A percentile compares a stretch with the other conserved stretches of the same genome.
These are phyloP conservation scores for Tragelaphus oryx DNA, from an alignment of 2,797 vertebrate genomes.

Conservation along the genomic window DNA sequence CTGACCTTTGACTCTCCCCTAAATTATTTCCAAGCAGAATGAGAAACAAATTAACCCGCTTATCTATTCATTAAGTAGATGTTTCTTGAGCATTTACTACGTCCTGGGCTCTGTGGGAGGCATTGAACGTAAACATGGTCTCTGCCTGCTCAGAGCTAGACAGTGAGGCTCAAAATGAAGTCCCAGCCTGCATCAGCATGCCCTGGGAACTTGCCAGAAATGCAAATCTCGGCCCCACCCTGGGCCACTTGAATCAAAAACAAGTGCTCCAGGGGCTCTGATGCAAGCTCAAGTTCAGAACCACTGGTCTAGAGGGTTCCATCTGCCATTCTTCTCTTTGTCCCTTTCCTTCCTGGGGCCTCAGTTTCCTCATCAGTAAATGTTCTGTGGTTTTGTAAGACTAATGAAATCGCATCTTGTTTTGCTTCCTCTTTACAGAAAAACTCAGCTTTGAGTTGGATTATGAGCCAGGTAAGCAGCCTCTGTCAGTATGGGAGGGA, in stretches of 20 bases:
- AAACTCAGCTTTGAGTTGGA: conserved; percentile 69
- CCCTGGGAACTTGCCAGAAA: not conserved
- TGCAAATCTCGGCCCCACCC: not conserved
- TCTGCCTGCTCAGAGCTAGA: not conserved
- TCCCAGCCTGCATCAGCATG: not conserved
- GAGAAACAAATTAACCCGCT: not conserved
- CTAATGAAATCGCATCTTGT: not conserved
- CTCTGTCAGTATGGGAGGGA: not conserved
- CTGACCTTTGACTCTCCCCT: not conserved
- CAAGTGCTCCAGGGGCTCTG: too few relatives aligned
- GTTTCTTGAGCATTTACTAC: not conserved
- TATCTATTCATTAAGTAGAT: not conserved
- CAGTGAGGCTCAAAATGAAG: not conserved
- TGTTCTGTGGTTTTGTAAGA: not conserved
- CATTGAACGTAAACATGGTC: not conserved
- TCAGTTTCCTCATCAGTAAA: not conserved
- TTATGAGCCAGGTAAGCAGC: conserved; percentile 69
- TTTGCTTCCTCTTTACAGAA: conserved; percentile 53
- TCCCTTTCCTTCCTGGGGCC: not conserved
- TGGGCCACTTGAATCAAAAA: not conserved
- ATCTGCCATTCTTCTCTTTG: not conserved
- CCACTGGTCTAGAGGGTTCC: not conserved
- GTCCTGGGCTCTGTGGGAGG: not conserved
- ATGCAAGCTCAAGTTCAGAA: not conserved
- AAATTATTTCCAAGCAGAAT: not conserved